Evolutionary conservation across 2,888 invertebrate species (phyloP), one percentile per base, ranked within the genome.

Genomic region (Eurytoma adleriae): DNA sequence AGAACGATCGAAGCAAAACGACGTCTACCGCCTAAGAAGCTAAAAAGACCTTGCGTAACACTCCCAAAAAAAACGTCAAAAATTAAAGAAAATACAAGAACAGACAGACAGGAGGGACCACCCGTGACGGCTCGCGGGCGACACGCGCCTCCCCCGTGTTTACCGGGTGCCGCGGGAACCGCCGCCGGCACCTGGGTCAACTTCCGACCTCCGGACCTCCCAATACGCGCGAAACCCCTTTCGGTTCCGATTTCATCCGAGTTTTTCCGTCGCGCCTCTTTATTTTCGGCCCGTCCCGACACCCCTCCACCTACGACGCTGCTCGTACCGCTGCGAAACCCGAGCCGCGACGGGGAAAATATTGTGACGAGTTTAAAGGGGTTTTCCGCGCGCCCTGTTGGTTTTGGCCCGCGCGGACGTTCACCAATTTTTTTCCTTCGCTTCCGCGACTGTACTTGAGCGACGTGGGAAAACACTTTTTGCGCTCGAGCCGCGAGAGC

Each of bases 151-250:
- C 64, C 7, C 64, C 56, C 30, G 30, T 18, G 30, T 62, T 40
- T 56, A 18, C 2, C 69, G 80, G 73, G 69, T 77, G n/a, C 71
- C 66, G 69, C 56, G 62, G 72, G 30, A 78, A 61, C 61, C 76
- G 80, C 68, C 71, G 27, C 56, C 40, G 54, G 82, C 89, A 89
- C 87, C 89, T 89, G 89, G 87, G 86, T 88, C 89, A 89, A 89
- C 89, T 89, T 89, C 89, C 89, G 88, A 81, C n/a, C 73, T 56
- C 24, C 27, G 81, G 88, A 88, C 88, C 88, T 83, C 88, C 87
- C 88, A 86, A 84, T 82, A 27, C n/a, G 83, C 71, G 48, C 16
- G 74, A 85, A 86, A 85, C 85, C 86, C 83, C 87, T 85, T 67
- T 62, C 40, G 68, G 57, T 77, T 83, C 82, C 81, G 73, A 77